A percentile compares a stretch with the other conserved stretches of the same genome.
Evolutionary conservation across 2,113 vertebrate genomes (phyloP).

Genomic region (Oceanites oceanicus): DNA sequence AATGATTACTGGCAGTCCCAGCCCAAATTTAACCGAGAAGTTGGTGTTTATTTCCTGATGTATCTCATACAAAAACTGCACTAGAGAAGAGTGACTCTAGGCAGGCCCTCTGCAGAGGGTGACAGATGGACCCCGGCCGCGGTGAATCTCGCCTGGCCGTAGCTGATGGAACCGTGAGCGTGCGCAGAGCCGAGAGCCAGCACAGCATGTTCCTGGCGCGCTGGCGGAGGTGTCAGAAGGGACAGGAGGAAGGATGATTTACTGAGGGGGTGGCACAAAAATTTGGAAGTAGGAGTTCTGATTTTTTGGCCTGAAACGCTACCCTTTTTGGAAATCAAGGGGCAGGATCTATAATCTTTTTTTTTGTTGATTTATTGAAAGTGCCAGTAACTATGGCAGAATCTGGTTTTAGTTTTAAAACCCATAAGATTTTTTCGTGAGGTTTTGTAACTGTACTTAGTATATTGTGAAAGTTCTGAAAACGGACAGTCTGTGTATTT

Average conservation of each 20-base stretch:
- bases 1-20: not conserved
- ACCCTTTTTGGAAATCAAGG: not conserved
- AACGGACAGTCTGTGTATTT: fast-evolving
- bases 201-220: fast-evolving
- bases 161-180: fast-evolving
- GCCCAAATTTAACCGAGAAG: not conserved
- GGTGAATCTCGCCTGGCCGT: not conserved
- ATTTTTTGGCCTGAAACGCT: not conserved
- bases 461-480: not conserved
- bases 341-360: not conserved
- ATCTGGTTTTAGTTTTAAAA: not conserved
- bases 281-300: not conserved
- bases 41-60: fast-evolving
- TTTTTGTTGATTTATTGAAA: not conserved
- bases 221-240: not conserved
- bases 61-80: not conserved
- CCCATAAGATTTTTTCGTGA: not conserved
- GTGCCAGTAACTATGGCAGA: not conserved
- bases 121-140: not conserved
- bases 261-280: not conserved
- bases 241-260: not conserved
- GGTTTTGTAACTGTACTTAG: not conserved
- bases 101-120: not conserved
- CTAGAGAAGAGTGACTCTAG: fast-evolving
- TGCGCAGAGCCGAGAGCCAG: fast-evolving